Evolutionary conservation across 2,888 invertebrate species (phyloP).

Genomic region (Chesias legatella): DNA sequence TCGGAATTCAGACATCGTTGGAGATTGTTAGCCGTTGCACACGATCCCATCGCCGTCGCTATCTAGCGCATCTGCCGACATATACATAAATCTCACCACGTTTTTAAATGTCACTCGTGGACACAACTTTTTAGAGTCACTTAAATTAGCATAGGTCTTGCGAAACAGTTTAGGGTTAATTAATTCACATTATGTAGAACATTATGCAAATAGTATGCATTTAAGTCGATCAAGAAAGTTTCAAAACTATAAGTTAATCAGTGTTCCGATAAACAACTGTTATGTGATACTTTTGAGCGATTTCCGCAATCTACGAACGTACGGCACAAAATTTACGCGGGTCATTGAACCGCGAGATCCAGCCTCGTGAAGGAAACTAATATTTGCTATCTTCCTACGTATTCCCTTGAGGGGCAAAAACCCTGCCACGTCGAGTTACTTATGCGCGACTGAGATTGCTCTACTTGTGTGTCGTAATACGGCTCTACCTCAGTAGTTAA

Average conservation of each 20-base stretch:
- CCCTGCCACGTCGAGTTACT: constrained; percentile 61
- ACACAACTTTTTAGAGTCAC: background rate
- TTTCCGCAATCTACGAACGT: constrained; percentile 15
- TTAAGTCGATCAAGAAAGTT: constrained; percentile 10
- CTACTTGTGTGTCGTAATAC: constrained; percentile 27
- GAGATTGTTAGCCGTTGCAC: constrained; percentile 48
- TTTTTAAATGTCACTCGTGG: background rate
- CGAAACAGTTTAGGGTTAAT: background rate
- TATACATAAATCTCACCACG: constrained; percentile 1
- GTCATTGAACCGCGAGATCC: constrained; percentile 66
- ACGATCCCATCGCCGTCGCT: constrained; percentile 38
- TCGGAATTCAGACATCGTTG: constrained; percentile 56
- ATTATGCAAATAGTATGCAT: constrained; percentile 14
- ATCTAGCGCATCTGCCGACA: constrained; percentile 20
- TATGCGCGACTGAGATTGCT: constrained; percentile 57
- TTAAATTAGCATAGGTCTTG: constrained; percentile 9
- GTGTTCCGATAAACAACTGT: constrained; percentile 13
- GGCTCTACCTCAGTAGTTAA: constrained; percentile 12
- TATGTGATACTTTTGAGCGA: constrained; percentile 14
- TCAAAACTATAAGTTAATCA: constrained; percentile 5
- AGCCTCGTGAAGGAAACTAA: constrained; percentile 64
- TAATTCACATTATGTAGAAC: background rate
- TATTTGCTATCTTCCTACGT: constrained; percentile 70
- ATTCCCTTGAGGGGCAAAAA: constrained; percentile 61
- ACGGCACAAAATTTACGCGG: constrained; percentile 55